Conservation (phyloP, 64 coral and sea anemone genomes). For the Porites australiensis region DNA sequence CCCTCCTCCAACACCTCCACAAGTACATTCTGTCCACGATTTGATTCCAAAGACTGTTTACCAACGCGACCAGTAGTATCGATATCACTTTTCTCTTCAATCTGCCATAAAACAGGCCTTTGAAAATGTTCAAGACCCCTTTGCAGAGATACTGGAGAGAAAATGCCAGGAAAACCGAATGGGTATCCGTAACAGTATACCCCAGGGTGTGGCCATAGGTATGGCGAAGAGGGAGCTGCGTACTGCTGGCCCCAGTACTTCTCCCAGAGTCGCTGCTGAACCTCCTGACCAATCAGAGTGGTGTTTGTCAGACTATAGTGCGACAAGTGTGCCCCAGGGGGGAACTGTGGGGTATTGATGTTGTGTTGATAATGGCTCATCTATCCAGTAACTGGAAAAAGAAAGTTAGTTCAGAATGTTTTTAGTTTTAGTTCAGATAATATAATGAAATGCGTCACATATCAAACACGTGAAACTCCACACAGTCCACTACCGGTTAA, state of each 20-base stretch:
- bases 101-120: not conserved
- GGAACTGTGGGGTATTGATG: conserved; percentile 22
- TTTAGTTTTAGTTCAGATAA: too few species aligned
- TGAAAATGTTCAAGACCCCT: not conserved
- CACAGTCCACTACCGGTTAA: too few species aligned
- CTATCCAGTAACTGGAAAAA: not conserved
- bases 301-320: conserved; percentile 44
- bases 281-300: conserved; percentile 41
- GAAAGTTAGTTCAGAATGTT: not conserved
- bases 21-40: not conserved
- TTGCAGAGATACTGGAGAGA: not conserved
- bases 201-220: not conserved
- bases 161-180: not conserved
- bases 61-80: not conserved
- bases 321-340: conserved; percentile 10
- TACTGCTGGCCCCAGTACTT: conserved; percentile 11
- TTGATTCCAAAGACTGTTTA: not conserved
- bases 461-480: too few species aligned
- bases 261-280: conserved; percentile 40
- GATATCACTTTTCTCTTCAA: not conserved
- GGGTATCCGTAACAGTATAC: not conserved
- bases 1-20: not conserved
- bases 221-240: not conserved
- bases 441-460: too few species aligned
- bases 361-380: conserved; percentile 43